These are phyloP conservation scores for Anticlea derivata DNA, from an alignment of 2,888 invertebrate species.

Conservation along the genomic window DNA sequence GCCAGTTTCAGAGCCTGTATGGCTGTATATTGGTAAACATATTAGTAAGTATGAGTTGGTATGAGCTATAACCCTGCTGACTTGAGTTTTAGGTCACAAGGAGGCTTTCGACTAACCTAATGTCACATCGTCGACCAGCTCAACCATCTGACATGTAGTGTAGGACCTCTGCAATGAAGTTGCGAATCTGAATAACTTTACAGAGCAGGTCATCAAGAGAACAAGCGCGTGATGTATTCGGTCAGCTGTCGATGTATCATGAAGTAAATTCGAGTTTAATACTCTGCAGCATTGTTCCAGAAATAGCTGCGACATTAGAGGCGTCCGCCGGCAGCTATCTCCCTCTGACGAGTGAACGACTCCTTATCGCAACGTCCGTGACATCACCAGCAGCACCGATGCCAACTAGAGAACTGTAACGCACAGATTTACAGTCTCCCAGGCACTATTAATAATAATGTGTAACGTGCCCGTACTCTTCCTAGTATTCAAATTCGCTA, in stretches of 20 bases:
- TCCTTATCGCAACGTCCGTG: conserved; percentile 67
- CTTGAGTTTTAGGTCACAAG: too few species aligned
- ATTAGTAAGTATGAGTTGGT: too few species aligned
- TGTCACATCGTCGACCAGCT: too few species aligned
- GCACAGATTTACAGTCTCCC: conserved; percentile 39
- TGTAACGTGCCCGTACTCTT: conserved; percentile 17
- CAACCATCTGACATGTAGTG: conserved; percentile 1
- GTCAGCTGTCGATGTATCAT: conserved; percentile 55
- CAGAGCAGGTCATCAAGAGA: conserved; percentile 5
- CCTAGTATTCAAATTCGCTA: neutral
- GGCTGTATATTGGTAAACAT: too few species aligned
- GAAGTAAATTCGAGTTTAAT: conserved; percentile 52
- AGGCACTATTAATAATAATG: conserved; percentile 43
- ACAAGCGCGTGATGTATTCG: conserved; percentile 23
- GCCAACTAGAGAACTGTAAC: conserved; percentile 57
- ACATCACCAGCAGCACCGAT: conserved; percentile 61
- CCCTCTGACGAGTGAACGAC: conserved; percentile 70
- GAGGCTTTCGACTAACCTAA: too few species aligned
- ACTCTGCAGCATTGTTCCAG: conserved; percentile 63
- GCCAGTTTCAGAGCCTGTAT: too few species aligned
- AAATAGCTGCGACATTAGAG: conserved; percentile 57
- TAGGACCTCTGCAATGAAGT: conserved; percentile 4
- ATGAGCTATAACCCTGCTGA: too few species aligned
- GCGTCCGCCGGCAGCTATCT: conserved; percentile 48
- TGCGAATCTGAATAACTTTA: conserved; percentile 3